Conservation (phyloP, 2,888 invertebrate genomes). For the Epinotia demarniana region DNA sequence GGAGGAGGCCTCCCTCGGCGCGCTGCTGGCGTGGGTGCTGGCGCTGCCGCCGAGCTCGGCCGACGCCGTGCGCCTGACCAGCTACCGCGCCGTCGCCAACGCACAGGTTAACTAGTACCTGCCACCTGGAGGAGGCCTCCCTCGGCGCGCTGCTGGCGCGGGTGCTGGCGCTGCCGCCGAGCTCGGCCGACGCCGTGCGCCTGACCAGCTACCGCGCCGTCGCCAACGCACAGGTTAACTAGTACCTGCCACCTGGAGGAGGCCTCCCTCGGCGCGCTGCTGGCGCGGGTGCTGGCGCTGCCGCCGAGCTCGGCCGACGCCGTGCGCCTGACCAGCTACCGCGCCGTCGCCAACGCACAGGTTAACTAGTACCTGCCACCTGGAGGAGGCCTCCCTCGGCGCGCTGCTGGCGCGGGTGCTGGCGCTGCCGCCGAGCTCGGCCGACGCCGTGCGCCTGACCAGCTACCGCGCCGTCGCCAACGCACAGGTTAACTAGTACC, state of each 20-base stretch:
- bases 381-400: no score
- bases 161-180: constrained; percentile 89
- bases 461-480: constrained; percentile 78
- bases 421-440: constrained; percentile 87
- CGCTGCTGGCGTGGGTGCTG: constrained; percentile 88
- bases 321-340: constrained; percentile 70
- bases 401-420: constrained; percentile 90
- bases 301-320: constrained; percentile 85
- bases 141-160: constrained; percentile 89
- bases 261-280: constrained; percentile 61
- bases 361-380: no score
- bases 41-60: constrained; percentile 87
- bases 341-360: constrained; percentile 69
- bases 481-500: background rate
- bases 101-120: no score
- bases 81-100: constrained; percentile 77
- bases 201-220: constrained; percentile 77
- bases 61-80: constrained; percentile 73
- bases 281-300: constrained; percentile 90
- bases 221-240: constrained; percentile 53
- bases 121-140: no score
- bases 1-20: no score
- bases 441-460: constrained; percentile 72
- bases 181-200: constrained; percentile 77
- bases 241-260: no score